Evolutionary conservation across 1,140 invertebrate genomes (phyloP), one percentile per base, ranked within the genome.

Genomic region (Nasonia longicornis): DNA sequence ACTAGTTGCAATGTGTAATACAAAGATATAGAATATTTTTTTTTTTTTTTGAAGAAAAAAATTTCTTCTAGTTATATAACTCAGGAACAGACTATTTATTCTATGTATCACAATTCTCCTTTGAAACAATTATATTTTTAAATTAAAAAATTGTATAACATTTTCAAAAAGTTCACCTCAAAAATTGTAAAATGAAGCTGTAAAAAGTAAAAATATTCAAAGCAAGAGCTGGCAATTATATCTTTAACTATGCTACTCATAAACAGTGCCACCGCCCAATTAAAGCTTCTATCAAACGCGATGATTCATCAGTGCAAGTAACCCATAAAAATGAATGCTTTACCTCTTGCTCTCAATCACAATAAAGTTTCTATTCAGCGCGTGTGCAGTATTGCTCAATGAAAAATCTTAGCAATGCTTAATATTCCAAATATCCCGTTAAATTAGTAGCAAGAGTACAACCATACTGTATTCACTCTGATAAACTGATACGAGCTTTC

Each of bases 261-360:
- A 79, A 82, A 82, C 71, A 82, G 81, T 82, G 81, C 72, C 81
- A 82, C 81, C 77, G 77, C 81, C 77, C 81, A 82, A 82, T 82
- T 82, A 82, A 79, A 79, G 77, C 81, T 75, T n/a, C 77, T 79
- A 79, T 82, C 77, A 82, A 82, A 76, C 58, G 2, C 16, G 81
- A 79, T 82, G 81, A 82, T 69, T 82, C 81, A 82, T 82, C 77
- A 63, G 38, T 31, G 63, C 35, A 82, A 79, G 81, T 79, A 82
- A 79, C 77, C 66, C 81, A 76, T 79, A 76, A 82, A 82, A 82
- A 35, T 72, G 7, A 74, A 74, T 20, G 71, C 52, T 70, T n/a
- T 70, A 81, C 35, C 42, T 76, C 31, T n/a, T 64, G 14, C 10
- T 64, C 52, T 38, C 63, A 78, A 71, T 31, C 26, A 29, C 67